A percentile compares a stretch with the other conserved stretches of the same genome.
Conservation (phyloP, 2,113 vertebrate species). For the Ciconia boyciana region DNA sequence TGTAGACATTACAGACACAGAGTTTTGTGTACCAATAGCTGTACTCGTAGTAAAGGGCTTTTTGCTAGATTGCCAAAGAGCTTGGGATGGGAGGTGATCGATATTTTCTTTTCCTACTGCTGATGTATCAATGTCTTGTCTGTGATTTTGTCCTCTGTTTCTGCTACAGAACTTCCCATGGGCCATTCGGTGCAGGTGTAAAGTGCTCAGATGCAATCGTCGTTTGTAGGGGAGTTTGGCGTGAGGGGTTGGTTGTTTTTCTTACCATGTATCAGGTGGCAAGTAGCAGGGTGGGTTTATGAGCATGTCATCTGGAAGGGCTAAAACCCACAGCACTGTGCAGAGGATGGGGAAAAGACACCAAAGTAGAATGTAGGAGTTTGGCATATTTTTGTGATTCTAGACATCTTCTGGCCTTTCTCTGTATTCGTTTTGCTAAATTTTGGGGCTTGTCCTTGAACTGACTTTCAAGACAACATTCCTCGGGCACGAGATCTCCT, state of each 20-base stretch:
- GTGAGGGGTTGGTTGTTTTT: not conserved
- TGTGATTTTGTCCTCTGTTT: not conserved
- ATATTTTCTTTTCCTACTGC: not conserved
- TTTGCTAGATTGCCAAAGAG: not conserved
- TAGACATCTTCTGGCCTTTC: not conserved
- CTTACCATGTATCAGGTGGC: not conserved
- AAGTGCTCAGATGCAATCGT: not conserved
- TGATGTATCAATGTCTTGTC: not conserved
- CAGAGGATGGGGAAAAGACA: not conserved
- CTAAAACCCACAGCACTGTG: not conserved
- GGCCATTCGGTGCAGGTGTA: accelerated
- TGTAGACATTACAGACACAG: not conserved
- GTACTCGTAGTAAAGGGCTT: not conserved
- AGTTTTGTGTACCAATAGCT: not conserved
- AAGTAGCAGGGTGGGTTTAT: not conserved
- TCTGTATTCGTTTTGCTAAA: not conserved
- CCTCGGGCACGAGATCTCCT: not conserved
- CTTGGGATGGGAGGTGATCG: no score
- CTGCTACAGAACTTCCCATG: not conserved
- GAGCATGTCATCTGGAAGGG: not conserved
- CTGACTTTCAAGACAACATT: not conserved
- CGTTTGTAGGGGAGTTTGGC: not conserved
- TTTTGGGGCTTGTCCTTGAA: not conserved
- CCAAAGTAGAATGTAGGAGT: not conserved
- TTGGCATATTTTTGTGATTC: accelerated